phyloP scores from a whole-genome alignment of 2,113 vertebrate species.

The Psilopogon haemacephalus region DNA sequence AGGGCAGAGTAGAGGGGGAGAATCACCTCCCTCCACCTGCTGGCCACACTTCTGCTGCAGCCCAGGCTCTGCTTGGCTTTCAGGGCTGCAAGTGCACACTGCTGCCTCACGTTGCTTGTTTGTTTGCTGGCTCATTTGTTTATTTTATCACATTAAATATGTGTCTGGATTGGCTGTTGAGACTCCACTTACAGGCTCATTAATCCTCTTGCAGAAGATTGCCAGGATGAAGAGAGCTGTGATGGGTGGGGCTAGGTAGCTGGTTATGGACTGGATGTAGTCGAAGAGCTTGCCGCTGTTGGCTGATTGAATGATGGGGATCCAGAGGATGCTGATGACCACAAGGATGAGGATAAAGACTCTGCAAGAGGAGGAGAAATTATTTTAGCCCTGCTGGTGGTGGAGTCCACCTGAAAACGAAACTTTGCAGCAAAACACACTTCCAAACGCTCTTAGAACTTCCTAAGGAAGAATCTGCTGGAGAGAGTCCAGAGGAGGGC shows the following conservation, averaged over 20 bases:
- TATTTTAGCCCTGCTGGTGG: neutral
- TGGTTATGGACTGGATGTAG: slow-evolving; percentile 92
- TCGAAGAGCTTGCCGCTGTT: slow-evolving; percentile 94
- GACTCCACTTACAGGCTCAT: slow-evolving; percentile 83
- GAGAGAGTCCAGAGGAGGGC: no score
- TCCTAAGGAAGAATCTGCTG: neutral
- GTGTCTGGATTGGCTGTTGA: neutral
- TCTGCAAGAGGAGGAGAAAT: slow-evolving; percentile 68
- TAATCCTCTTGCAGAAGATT: slow-evolving; percentile 91
- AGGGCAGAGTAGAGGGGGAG: no score
- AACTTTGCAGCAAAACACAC: neutral
- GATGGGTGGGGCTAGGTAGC: slow-evolving; percentile 91
- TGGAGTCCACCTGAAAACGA: neutral
- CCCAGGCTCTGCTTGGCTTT: no score
- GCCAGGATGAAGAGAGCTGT: slow-evolving; percentile 91
- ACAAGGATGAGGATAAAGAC: slow-evolving; percentile 88
- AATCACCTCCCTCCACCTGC: no score
- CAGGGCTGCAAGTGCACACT: no score
- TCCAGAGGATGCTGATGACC: slow-evolving; percentile 90
- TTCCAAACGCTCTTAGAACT: neutral
- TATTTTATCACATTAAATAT: neutral
- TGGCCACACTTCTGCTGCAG: no score
- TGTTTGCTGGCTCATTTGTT: no score
- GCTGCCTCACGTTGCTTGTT: no score
- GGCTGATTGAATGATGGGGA: slow-evolving; percentile 90